Percentiles rank a stretch among this genome's conserved stretches.
Conservation (phyloP, 2,113 vertebrate genomes). For the Tretioscincus oriximinensis region DNA sequence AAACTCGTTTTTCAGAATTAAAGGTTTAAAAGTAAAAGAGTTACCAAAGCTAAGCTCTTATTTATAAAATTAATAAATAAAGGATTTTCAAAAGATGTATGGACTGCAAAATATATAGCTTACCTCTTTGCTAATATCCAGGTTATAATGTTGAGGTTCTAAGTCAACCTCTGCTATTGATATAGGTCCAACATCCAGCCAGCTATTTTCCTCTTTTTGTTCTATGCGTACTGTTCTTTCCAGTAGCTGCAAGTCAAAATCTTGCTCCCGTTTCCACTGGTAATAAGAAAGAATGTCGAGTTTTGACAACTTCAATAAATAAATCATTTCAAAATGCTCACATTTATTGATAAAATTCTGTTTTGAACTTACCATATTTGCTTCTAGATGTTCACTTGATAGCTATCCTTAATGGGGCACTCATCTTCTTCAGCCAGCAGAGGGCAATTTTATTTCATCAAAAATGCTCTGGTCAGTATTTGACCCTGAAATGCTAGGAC, state of each 20-base stretch:
- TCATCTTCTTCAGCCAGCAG: slow-evolving; percentile 12
- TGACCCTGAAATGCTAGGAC: not conserved
- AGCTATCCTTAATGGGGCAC: slow-evolving; percentile 3
- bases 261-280: slow-evolving; percentile 97
- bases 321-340: slow-evolving; percentile 28
- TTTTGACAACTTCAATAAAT: slow-evolving; percentile 34
- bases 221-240: slow-evolving; percentile 87
- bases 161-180: slow-evolving; percentile 82
- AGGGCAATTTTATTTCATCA: slow-evolving; percentile 10
- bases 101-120: slow-evolving; percentile 4
- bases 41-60: too few species aligned
- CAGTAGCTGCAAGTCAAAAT: slow-evolving; percentile 97
- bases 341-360: slow-evolving; percentile 1
- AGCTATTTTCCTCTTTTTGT: slow-evolving; percentile 85
- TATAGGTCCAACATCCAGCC: slow-evolving; percentile 80
- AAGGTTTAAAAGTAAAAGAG: too few species aligned
- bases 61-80: not conserved
- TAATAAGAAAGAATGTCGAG: slow-evolving; percentile 71
- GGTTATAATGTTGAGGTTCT: slow-evolving; percentile 89
- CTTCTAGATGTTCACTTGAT: slow-evolving; percentile 13
- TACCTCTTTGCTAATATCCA: slow-evolving; percentile 96
- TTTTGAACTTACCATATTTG: not conserved
- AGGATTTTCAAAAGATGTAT: not conserved
- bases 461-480: not conserved
- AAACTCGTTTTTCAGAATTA: too few species aligned